Conservation (phyloP, 2,888 invertebrate species). For the Chaetoderma sp. region DNA sequence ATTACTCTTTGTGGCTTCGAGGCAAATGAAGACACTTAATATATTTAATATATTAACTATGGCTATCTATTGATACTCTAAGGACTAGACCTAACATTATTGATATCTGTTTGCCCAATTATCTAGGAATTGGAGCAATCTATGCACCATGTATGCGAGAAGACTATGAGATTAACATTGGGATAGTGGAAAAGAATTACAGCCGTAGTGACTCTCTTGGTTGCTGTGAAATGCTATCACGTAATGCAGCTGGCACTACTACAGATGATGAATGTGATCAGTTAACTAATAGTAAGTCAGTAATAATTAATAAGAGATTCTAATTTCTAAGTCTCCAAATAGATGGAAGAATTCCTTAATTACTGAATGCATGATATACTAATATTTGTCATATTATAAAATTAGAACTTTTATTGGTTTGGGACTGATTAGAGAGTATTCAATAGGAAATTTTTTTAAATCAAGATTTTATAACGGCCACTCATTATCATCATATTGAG, state of each 20-base stretch:
- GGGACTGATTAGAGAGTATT: too few species aligned
- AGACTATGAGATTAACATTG: conserved; percentile 38
- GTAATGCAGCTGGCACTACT: conserved; percentile 54
- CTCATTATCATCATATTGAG: too few species aligned
- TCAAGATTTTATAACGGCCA: too few species aligned
- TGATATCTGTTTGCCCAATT: too few species aligned
- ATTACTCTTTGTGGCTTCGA: too few species aligned
- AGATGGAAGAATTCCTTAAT: neutral
- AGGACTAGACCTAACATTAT: too few species aligned
- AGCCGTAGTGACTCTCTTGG: conserved; percentile 41
- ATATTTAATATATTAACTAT: too few species aligned
- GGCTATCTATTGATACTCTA: too few species aligned
- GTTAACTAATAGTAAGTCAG: conserved; percentile 33
- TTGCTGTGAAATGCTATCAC: conserved; percentile 51
- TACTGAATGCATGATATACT: neutral
- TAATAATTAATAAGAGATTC: neutral
- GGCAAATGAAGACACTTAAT: too few species aligned
- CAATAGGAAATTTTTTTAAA: too few species aligned
- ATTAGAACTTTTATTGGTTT: too few species aligned
- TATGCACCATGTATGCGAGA: conserved; percentile 55
- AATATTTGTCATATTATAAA: neutral
- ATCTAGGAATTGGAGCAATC: conserved; percentile 50
- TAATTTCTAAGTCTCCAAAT: too few species aligned
- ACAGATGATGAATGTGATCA: conserved; percentile 49
- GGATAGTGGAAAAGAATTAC: conserved; percentile 36